Percentiles rank a stretch among this genome's conserved stretches.
Conservation (phyloP, 2,888 invertebrate species). For the Ormyrus thymus region DNA sequence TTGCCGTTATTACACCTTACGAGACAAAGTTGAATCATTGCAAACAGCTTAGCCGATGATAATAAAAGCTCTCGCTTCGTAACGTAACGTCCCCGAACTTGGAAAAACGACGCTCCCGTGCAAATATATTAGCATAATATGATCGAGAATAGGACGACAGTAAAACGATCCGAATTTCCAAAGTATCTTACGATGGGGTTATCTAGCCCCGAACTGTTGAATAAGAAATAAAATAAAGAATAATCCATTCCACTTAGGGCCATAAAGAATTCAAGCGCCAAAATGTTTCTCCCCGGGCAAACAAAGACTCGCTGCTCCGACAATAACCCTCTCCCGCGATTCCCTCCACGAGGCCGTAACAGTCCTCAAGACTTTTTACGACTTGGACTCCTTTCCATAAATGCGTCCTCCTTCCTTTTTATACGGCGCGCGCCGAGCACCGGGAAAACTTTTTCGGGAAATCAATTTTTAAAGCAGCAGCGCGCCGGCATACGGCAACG, state of each 20-base stretch:
- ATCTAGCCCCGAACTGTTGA: too few species aligned
- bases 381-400: conserved; percentile 35
- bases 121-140: too few species aligned
- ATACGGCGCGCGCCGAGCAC: neutral
- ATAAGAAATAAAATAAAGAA: conserved; percentile 7
- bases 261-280: neutral
- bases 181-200: too few species aligned
- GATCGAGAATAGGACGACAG: too few species aligned
- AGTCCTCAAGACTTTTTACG: conserved; percentile 31
- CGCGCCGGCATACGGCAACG: conserved; percentile 23
- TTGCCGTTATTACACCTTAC: too few species aligned
- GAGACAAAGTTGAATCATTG: too few species aligned
- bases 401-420: conserved; percentile 27
- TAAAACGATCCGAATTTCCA: too few species aligned
- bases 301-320: neutral
- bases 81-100: too few species aligned
- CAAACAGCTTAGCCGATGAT: too few species aligned
- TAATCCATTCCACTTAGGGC: neutral
- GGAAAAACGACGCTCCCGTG: too few species aligned
- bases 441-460: conserved; percentile 28
- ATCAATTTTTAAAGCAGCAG: conserved; percentile 35
- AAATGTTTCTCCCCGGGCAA: neutral
- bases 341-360: conserved; percentile 20
- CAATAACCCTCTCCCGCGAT: conserved; percentile 26
- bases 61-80: too few species aligned